Percentiles rank a stretch among this genome's conserved stretches.
These are phyloP conservation scores for Zeus faber DNA, from an alignment of 2,113 vertebrate species.

Conservation along the genomic window DNA sequence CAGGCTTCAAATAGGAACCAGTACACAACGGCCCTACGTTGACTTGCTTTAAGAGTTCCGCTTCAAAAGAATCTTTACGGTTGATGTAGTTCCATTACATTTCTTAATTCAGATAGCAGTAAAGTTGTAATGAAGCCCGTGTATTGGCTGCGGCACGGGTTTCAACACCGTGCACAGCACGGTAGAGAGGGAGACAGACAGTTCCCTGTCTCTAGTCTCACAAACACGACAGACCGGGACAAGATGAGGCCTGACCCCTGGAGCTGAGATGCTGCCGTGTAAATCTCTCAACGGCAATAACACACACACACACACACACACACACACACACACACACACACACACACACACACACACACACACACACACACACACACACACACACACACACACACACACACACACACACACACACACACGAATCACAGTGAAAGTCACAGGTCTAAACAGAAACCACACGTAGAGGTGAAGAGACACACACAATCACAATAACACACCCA, in stretches of 20 bases:
- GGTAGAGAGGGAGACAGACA: slow-evolving; percentile 15
- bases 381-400: neutral
- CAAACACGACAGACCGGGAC: slow-evolving; percentile 31
- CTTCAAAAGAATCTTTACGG: too few relatives aligned
- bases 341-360: slow-evolving; percentile 20
- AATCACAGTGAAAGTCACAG: too few relatives aligned
- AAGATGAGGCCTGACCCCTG: slow-evolving; percentile 50
- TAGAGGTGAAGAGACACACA: slow-evolving; percentile 19
- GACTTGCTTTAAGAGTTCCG: too few relatives aligned
- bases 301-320: slow-evolving; percentile 28
- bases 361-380: slow-evolving; percentile 14
- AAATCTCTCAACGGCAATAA: slow-evolving; percentile 56
- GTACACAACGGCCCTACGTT: too few relatives aligned
- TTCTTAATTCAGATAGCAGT: too few relatives aligned
- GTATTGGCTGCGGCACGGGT: too few relatives aligned
- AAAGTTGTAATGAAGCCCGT: too few relatives aligned
- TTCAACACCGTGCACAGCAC: too few relatives aligned
- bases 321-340: too few relatives aligned
- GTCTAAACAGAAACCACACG: slow-evolving; percentile 13
- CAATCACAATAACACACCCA: too few relatives aligned
- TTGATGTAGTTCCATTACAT: too few relatives aligned
- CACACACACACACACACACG: slow-evolving; percentile 23
- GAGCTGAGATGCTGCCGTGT: slow-evolving; percentile 49
- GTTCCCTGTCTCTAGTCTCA: slow-evolving; percentile 23
- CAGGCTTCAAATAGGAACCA: too few relatives aligned